Conservation (phyloP, 2,113 vertebrate genomes). For the Oryzias melastigma region DNA sequence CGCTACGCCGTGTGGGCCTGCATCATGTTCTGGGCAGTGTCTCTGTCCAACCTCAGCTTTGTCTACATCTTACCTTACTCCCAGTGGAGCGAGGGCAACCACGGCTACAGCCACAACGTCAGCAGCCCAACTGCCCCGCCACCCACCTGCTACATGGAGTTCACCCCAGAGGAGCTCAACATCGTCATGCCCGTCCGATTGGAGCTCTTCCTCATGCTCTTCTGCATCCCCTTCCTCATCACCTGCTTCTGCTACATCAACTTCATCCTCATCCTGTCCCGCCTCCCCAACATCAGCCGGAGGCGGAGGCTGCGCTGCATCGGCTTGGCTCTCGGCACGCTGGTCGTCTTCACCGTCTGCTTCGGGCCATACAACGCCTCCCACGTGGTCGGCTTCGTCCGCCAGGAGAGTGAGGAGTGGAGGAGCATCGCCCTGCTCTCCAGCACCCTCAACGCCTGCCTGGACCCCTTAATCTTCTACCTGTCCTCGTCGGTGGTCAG, state of each 20-base stretch:
- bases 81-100: background rate
- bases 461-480: slow-evolving; percentile 82
- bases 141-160: slow-evolving; percentile 78
- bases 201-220: slow-evolving; percentile 81
- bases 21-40: slow-evolving; percentile 77
- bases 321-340: slow-evolving; percentile 74
- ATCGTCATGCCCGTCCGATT: slow-evolving; percentile 76
- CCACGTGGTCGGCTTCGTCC: slow-evolving; percentile 78
- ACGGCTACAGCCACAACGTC: background rate
- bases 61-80: slow-evolving; percentile 78
- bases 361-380: slow-evolving; percentile 84
- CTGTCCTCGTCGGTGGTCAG: slow-evolving; percentile 73
- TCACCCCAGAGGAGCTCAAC: slow-evolving; percentile 64
- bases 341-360: slow-evolving; percentile 81
- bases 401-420: slow-evolving; percentile 64
- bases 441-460: slow-evolving; percentile 77
- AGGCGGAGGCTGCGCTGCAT: slow-evolving; percentile 72
- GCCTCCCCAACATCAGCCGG: slow-evolving; percentile 67
- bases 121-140: background rate
- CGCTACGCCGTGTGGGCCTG: slow-evolving; percentile 69
- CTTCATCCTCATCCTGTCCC: slow-evolving; percentile 76
- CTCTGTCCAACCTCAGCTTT: slow-evolving; percentile 79
- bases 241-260: slow-evolving; percentile 79
- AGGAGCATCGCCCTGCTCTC: slow-evolving; percentile 67
- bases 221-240: slow-evolving; percentile 78